Conservation (phyloP, 1,140 invertebrate species). For the Oryctes rhinoceros region DNA sequence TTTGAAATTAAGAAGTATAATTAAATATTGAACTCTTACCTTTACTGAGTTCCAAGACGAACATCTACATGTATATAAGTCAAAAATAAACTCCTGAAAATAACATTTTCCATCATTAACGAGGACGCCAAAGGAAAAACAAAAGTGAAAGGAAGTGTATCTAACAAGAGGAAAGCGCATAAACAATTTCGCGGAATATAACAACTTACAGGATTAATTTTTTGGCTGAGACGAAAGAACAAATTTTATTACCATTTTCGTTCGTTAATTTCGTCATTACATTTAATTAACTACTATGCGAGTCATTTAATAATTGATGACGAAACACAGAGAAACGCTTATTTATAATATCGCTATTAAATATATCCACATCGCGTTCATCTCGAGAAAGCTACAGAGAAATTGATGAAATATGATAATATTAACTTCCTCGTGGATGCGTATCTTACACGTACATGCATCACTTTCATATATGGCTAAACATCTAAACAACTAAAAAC, state of each 20-base stretch:
- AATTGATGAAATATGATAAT: conserved; percentile 7
- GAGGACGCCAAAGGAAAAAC: background rate
- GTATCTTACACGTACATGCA: background rate
- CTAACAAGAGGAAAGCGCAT: background rate
- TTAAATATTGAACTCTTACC: no score
- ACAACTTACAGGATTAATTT: background rate
- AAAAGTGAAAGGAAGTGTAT: background rate
- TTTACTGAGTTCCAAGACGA: no score
- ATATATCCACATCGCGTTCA: background rate
- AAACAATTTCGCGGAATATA: background rate
- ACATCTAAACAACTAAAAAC: background rate
- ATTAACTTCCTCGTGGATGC: no score
- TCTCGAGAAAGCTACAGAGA: background rate
- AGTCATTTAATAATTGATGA: background rate
- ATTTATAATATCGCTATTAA: background rate
- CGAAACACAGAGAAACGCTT: conserved; percentile 1
- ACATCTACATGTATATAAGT: no score
- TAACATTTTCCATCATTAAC: no score
- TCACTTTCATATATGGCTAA: background rate
- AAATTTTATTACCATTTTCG: background rate
- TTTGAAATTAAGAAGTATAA: no score
- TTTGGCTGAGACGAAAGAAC: background rate
- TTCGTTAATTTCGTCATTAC: conserved; percentile 26
- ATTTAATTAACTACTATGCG: background rate
- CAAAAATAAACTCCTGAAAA: no score